phyloP scores from a whole-genome alignment of 2,888 invertebrate genomes.

The Drosophila greeni region DNA sequence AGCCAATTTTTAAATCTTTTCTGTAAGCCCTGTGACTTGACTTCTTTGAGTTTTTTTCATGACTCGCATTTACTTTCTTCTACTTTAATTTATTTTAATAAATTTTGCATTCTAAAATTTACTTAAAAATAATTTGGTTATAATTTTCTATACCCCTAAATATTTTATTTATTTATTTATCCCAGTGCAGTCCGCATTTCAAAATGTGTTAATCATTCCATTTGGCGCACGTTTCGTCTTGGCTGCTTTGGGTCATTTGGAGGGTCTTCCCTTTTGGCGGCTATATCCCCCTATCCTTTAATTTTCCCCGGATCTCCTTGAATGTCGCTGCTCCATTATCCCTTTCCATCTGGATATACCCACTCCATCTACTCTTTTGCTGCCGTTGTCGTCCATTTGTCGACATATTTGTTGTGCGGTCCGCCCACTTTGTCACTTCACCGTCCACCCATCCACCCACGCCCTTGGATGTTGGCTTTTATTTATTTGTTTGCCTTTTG shows the following conservation, averaged over 20 bases:
- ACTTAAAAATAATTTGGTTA: not conserved
- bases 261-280: constrained; percentile 27
- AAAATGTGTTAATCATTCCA: constrained; percentile 70
- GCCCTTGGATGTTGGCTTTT: constrained; percentile 53
- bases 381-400: constrained; percentile 46
- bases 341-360: not conserved
- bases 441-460: constrained; percentile 24
- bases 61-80: not conserved
- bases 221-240: constrained; percentile 56
- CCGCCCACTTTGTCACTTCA: constrained; percentile 47
- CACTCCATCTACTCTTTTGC: not conserved
- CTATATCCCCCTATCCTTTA: constrained; percentile 12
- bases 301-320: not conserved
- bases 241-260: constrained; percentile 64
- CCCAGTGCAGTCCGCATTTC: not conserved
- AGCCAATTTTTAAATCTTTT: not conserved
- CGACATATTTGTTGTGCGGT: constrained; percentile 56
- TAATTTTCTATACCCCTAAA: no score
- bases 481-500: constrained; percentile 74
- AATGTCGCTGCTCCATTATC: not conserved
- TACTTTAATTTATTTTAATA: not conserved
- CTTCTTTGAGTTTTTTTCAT: no score
- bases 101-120: not conserved
- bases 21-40: not conserved
- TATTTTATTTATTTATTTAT: not conserved